Evolutionary conservation across 2,888 invertebrate genomes (phyloP).

Genomic region (Trichogramma dendrolimi): DNA sequence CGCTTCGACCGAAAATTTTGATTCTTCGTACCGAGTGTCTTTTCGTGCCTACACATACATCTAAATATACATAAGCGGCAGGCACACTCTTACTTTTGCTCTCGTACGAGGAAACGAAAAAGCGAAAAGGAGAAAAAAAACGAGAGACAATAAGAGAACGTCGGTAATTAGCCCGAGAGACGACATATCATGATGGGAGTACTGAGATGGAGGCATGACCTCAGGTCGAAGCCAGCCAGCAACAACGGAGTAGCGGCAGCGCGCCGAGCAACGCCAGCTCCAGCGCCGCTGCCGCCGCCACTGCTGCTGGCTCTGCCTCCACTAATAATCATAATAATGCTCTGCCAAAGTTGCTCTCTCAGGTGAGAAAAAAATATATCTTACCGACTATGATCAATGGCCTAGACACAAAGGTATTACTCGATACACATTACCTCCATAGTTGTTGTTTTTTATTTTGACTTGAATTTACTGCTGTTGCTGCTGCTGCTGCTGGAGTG

Average conservation of each 20-base stretch:
- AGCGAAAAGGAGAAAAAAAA: background rate
- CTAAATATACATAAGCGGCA: background rate
- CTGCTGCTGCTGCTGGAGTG: background rate
- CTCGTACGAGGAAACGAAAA: background rate
- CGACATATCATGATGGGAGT: slow-evolving; percentile 49
- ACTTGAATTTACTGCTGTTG: slow-evolving; percentile 5
- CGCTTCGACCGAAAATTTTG: too few relatives aligned
- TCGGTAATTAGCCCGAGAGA: background rate
- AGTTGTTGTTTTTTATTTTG: background rate
- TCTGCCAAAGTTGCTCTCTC: slow-evolving; percentile 48
- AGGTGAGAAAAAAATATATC: slow-evolving; percentile 39
- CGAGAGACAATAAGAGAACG: background rate
- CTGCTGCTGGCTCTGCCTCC: too few relatives aligned
- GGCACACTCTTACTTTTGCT: background rate
- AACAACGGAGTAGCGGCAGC: slow-evolving; percentile 38
- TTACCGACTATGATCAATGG: slow-evolving; percentile 4
- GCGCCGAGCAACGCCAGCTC: slow-evolving; percentile 38
- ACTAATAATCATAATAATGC: slow-evolving; percentile 37
- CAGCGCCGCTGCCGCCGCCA: too few relatives aligned
- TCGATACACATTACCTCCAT: background rate
- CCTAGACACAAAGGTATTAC: background rate
- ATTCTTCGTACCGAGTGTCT: too few relatives aligned
- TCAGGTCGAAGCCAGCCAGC: slow-evolving; percentile 49
- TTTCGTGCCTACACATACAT: too few relatives aligned
- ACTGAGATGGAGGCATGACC: slow-evolving; percentile 51